phyloP scores from a whole-genome alignment of 1,140 invertebrate species.

The Dendroctonus ponderosae region DNA sequence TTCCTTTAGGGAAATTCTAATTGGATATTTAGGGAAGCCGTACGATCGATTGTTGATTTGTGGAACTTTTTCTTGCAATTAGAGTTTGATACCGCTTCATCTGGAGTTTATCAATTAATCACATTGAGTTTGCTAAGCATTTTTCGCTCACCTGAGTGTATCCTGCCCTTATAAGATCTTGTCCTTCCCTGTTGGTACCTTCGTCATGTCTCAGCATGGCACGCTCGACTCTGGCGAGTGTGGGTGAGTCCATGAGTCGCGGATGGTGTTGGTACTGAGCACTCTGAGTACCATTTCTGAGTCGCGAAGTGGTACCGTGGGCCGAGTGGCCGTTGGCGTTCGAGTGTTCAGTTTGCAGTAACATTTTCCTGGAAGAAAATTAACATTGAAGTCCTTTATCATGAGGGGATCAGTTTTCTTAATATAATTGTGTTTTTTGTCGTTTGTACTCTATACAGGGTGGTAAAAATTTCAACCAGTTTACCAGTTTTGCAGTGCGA shows the following conservation, averaged over 20 bases:
- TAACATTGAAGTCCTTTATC: neutral
- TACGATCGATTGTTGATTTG: neutral
- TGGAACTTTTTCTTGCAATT: neutral
- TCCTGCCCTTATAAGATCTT: slow-evolving; percentile 37
- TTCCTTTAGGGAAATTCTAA: neutral
- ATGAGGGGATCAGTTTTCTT: neutral
- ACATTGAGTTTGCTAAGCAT: neutral
- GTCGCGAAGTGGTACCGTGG: neutral
- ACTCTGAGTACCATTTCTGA: neutral
- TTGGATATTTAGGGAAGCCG: neutral
- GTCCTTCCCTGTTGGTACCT: slow-evolving; percentile 42
- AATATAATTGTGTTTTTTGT: neutral
- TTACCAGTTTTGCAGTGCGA: no score
- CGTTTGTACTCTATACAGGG: neutral
- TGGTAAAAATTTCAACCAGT: no score
- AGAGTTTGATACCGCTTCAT: neutral
- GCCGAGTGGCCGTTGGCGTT: neutral
- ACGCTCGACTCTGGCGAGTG: slow-evolving; percentile 57
- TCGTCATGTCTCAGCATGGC: slow-evolving; percentile 55
- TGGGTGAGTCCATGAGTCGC: slow-evolving; percentile 58
- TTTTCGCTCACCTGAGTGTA: slow-evolving; percentile 43
- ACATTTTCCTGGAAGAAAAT: slow-evolving; percentile 16
- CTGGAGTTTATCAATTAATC: neutral
- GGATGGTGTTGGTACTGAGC: slow-evolving; percentile 42
- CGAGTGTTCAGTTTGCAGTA: slow-evolving; percentile 20